Percentiles rank a stretch among this genome's conserved stretches.
Conservation (phyloP, 2,797 vertebrate species). For the Scarus forsteni region DNA sequence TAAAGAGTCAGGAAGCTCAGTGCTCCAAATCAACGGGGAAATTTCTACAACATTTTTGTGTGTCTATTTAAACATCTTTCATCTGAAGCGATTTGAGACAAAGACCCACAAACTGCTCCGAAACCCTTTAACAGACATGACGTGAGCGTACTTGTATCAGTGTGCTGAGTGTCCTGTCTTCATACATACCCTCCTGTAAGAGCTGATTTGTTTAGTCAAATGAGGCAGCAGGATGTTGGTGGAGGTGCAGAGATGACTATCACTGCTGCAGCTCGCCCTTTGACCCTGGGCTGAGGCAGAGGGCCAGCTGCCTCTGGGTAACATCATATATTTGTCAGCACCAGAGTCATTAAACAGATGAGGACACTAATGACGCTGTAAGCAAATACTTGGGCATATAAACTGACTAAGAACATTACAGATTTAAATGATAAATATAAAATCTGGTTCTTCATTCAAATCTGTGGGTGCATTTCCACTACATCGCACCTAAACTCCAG, state of each 20-base stretch:
- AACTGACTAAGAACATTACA: neutral
- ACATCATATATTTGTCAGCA: constrained; percentile 18
- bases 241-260: constrained; percentile 69
- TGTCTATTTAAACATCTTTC: neutral
- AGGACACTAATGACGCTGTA: neutral
- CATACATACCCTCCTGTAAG: constrained; percentile 14
- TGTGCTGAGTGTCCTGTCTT: constrained; percentile 12
- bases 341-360: neutral
- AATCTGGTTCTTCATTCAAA: too few species aligned
- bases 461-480: too few species aligned
- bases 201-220: constrained; percentile 72
- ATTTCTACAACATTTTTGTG: neutral
- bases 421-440: too few species aligned
- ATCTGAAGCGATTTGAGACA: neutral
- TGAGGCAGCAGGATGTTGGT: constrained; percentile 64
- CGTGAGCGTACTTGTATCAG: neutral
- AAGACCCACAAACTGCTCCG: neutral
- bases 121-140: neutral
- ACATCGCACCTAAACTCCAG: too few species aligned
- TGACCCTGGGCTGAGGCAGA: constrained; percentile 60
- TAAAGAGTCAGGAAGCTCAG: neutral
- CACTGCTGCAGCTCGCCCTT: constrained; percentile 50
- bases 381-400: neutral
- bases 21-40: neutral
- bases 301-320: constrained; percentile 21